Conservation (phyloP, 2,113 vertebrate species). For the Etia nguti region DNA sequence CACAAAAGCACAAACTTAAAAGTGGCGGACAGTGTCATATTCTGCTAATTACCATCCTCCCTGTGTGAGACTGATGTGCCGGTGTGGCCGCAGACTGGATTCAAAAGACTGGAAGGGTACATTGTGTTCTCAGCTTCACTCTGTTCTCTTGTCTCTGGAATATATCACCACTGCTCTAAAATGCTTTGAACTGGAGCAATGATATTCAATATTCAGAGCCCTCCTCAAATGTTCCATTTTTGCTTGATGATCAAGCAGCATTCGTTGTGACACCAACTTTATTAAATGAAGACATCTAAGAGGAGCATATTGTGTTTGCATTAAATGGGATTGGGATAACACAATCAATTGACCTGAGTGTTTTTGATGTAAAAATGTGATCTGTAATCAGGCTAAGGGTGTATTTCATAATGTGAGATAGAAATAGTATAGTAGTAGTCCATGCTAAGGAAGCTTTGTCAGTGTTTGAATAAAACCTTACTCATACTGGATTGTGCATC, state of each 20-base stretch:
- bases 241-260: background rate
- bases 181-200: conserved; percentile 7
- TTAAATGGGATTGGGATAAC: background rate
- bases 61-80: background rate
- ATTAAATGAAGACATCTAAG: background rate
- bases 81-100: background rate
- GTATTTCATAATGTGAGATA: background rate
- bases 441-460: background rate
- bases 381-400: background rate
- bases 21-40: background rate
- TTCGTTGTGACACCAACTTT: background rate
- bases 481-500: background rate
- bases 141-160: background rate
- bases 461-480: background rate
- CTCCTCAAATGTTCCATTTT: background rate
- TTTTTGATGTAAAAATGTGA: background rate
- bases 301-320: background rate
- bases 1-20: background rate
- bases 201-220: conserved; percentile 35
- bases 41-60: background rate
- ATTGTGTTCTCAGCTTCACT: conserved; percentile 6
- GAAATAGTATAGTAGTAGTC: background rate
- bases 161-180: background rate
- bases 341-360: background rate
- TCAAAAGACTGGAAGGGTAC: background rate